Evolutionary conservation across 1,140 invertebrate species (phyloP).

Genomic region (Brachionus calyciflorus): DNA sequence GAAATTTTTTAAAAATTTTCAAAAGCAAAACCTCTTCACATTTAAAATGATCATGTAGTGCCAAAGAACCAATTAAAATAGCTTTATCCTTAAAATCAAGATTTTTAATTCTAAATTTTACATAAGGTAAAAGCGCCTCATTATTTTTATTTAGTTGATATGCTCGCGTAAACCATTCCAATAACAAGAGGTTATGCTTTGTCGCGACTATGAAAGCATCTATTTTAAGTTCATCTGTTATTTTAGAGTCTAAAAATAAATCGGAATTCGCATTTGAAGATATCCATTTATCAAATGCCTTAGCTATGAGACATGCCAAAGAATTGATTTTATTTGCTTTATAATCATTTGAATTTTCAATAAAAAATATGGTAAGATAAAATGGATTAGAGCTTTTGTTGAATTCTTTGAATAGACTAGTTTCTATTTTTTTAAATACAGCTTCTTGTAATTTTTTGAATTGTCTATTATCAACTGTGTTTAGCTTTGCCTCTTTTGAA

Average conservation of each 20-base stretch:
- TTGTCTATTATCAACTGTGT: not conserved
- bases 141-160: slow-evolving; percentile 52
- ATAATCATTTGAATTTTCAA: slow-evolving; percentile 51
- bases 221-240: slow-evolving; percentile 49
- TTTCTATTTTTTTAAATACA: slow-evolving; percentile 27
- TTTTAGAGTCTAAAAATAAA: slow-evolving; percentile 46
- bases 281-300: slow-evolving; percentile 53
- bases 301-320: slow-evolving; percentile 51
- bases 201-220: slow-evolving; percentile 50
- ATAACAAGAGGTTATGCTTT: slow-evolving; percentile 51
- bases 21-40: slow-evolving; percentile 63
- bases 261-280: not conserved
- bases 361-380: slow-evolving; percentile 49
- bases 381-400: slow-evolving; percentile 50
- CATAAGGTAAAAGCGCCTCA: slow-evolving; percentile 50
- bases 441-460: slow-evolving; percentile 41
- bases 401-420: slow-evolving; percentile 27
- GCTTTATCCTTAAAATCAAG: slow-evolving; percentile 54
- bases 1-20: not conserved
- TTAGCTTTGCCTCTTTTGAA: not conserved
- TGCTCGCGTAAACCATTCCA: slow-evolving; percentile 51
- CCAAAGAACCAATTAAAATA: slow-evolving; percentile 62
- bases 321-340: slow-evolving; percentile 51
- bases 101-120: slow-evolving; percentile 49
- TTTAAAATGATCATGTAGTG: slow-evolving; percentile 67